These are phyloP conservation scores for Merops nubicus DNA, from an alignment of 2,113 vertebrate species.

Conservation along the genomic window DNA sequence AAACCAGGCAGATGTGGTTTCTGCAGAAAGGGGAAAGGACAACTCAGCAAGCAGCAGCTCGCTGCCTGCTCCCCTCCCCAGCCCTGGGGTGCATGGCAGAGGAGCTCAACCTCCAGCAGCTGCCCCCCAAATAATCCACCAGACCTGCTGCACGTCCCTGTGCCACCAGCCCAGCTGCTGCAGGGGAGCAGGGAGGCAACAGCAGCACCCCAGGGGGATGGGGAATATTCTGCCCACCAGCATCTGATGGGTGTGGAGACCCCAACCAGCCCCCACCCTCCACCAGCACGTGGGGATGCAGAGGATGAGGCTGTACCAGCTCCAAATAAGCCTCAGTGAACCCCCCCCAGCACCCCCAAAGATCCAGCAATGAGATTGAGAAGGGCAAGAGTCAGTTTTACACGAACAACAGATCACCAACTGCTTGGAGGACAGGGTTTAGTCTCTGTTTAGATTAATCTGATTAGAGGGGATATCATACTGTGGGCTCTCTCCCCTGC, in stretches of 20 bases:
- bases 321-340: neutral
- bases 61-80: neutral
- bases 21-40: neutral
- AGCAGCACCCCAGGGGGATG: neutral
- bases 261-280: neutral
- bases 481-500: neutral
- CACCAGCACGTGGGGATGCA: accelerated
- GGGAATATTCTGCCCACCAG: accelerated
- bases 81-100: accelerated
- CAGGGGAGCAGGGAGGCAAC: neutral
- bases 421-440: neutral
- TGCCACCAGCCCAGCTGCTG: neutral
- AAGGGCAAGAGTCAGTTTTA: neutral
- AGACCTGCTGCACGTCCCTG: accelerated
- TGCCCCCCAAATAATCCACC: accelerated
- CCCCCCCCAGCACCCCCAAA: neutral
- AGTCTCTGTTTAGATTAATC: neutral
- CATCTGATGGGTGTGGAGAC: accelerated
- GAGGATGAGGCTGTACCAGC: accelerated
- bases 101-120: neutral
- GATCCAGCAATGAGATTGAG: neutral
- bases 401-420: neutral
- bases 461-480: neutral
- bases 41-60: neutral
- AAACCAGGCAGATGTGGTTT: neutral